A percentile compares a stretch with the other conserved stretches of the same genome.
phyloP scores from a whole-genome alignment of 2,888 invertebrate species.

The Parasteatoda lunata region DNA sequence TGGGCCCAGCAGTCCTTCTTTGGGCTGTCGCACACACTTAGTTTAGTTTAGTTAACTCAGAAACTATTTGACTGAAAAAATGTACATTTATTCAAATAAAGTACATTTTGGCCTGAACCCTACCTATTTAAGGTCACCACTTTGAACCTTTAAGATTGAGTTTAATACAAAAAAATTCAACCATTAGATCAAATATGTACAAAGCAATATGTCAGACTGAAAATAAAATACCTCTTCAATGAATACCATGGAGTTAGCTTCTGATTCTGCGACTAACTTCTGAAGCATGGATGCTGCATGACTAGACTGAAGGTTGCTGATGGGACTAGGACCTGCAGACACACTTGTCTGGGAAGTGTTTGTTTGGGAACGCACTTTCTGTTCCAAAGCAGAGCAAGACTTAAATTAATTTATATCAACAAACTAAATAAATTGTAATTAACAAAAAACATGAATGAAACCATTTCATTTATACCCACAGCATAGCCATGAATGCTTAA shows the following conservation, averaged over 20 bases:
- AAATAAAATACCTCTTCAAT: slow-evolving; percentile 86
- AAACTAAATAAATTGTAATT: neutral
- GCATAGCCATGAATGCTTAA: too few relatives aligned
- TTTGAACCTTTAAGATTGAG: too few relatives aligned
- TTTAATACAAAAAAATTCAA: too few relatives aligned
- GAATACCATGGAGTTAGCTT: slow-evolving; percentile 95
- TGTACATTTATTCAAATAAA: too few relatives aligned
- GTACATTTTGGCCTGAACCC: too few relatives aligned
- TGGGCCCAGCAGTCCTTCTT: too few relatives aligned
- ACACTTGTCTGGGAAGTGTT: slow-evolving; percentile 41
- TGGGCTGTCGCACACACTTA: too few relatives aligned
- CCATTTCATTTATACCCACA: neutral
- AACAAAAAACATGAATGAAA: neutral
- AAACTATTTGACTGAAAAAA: too few relatives aligned
- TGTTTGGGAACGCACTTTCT: slow-evolving; percentile 62
- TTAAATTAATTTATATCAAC: neutral
- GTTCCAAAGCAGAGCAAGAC: neutral
- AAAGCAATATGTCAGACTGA: neutral
- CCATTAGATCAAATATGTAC: neutral
- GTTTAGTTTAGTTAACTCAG: too few relatives aligned
- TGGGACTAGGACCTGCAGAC: slow-evolving; percentile 77
- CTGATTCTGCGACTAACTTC: slow-evolving; percentile 90
- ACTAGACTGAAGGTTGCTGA: slow-evolving; percentile 81
- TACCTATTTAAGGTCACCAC: too few relatives aligned
- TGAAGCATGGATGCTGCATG: slow-evolving; percentile 90